Evolutionary conservation across 2,113 vertebrate species (phyloP).

Genomic region (Vulpes lagopus): DNA sequence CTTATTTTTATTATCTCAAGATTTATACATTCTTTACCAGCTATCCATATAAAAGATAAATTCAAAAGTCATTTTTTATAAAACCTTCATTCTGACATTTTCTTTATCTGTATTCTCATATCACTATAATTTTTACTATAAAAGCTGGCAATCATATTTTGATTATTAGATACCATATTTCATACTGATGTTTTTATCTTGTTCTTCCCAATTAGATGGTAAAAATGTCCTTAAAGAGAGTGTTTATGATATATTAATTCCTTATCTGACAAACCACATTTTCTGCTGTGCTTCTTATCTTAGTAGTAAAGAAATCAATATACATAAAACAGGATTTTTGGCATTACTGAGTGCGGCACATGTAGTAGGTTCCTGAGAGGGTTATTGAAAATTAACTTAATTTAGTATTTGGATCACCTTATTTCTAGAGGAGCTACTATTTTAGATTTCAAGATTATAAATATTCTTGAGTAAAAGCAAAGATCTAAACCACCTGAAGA

Average conservation of each 20-base stretch:
- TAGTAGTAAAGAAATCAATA: not conserved
- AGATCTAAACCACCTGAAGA: not conserved
- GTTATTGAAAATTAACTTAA: not conserved
- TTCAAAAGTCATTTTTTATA: not conserved
- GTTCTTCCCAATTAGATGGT: not conserved
- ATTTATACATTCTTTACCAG: not conserved
- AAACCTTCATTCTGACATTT: not conserved
- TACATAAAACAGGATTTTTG: not conserved
- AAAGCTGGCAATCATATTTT: not conserved
- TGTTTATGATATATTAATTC: not conserved
- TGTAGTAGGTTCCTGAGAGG: not conserved
- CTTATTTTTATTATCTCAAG: not conserved
- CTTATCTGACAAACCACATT: not conserved
- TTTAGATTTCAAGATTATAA: not conserved
- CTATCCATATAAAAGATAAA: not conserved
- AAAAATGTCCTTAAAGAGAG: not conserved
- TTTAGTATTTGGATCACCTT: not conserved
- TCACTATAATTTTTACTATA: not conserved
- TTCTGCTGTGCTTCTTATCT: not conserved
- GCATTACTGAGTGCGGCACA: not conserved
- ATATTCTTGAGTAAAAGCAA: slow-evolving; percentile 24
- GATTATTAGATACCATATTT: not conserved
- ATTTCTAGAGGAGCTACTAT: not conserved
- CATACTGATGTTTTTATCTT: not conserved
- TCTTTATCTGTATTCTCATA: not conserved